Evolutionary conservation across 2,113 vertebrate genomes (phyloP), one percentile per base, ranked within the genome.

Genomic region (Chionis minor): DNA sequence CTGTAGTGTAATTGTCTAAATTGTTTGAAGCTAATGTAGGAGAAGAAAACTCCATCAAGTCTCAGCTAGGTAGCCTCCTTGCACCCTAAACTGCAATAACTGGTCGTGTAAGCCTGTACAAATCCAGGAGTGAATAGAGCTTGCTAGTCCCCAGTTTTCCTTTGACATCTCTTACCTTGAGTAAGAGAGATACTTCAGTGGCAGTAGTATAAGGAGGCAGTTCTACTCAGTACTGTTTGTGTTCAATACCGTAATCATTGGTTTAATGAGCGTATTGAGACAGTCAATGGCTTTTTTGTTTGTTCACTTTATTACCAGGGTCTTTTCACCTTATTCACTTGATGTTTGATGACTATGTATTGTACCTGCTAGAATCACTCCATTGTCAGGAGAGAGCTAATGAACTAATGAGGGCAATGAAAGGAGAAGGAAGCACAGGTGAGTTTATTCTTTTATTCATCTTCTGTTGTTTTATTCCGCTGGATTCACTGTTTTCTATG

Each of bases 321-420:
- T 99, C 99, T 70, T 99, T 99, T 93, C 99, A 99, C 97, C 98
- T 99, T 96, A 99, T 99, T 90, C 99, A 99, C 79, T 97, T 99
- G 97, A 99, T 99, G 99, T 99, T 99, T 67, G 99, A 99, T 91
- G 99, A 99, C 96, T 99, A 99, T 8, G 99, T 99, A 74, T 99
- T 99, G 79, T 99, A 99, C 97, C 98, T 99, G 94, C 97, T 99
- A 96, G 99, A 99, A 94, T 99, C 99, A 23, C 98, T 99, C 72
- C 99, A 99, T 92, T 99, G 99, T 96, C 99, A 99, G 97, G 99
- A 99, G 97, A 98, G 99, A 83, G 99, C 99, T 98, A 99, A 98
- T 26, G 99, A 99, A 94, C 98, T 99, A 69, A 99, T 99, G 99
- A 98, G 98, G 87, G 99, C 99, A 92, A 99, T 99, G 99, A 99